Base-by-base conservation (phyloP, 2,113 vertebrate species). In the Dolichallabes microphthalmus region DNA sequence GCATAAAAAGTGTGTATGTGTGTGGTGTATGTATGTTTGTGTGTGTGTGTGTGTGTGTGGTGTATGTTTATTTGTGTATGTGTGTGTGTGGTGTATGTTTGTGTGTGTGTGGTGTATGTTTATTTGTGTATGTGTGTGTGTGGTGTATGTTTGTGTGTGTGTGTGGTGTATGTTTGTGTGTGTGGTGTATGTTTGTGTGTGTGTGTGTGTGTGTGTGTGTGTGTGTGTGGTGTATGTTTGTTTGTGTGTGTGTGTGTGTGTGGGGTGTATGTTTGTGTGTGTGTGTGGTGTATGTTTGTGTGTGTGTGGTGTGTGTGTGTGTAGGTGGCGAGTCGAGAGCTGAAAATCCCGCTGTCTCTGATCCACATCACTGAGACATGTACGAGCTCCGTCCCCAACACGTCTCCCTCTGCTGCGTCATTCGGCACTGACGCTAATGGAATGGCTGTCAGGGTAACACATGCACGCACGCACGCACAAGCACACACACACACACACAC, bases 401-500 rank as follows among this genome's bases (percentile, higher is more conserved):
- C 96, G 0, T 90, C 91, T 20, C 93, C 94, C 0, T 95, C 96
- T 0, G 96, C 82, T 0, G 96, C 94, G 0, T 99, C 97, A 83
- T 89, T 94, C 2, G 95, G 97, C 0, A 96, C 97, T 0, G 97
- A 98, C 11, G 93, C 95, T 90, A 98, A 97, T 2, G 97, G 96
- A 87, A 96, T 96, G 95, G 97, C 97, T 0, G 95, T 97, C 81
- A 96, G 96, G 96, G 97, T 97, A 82, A n/a, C 7, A 17, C 14
- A 57, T 35, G 25, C 63, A 78, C 39, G 52, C 32, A 57, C 13
- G 30, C n/a, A 66, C 58, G 60, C 69, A 50, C 61, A 58, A 53
- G 53, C 6, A 35, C 61, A 80, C 35, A 30, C 11, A 64, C n/a
- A 39, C 45, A 53, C 5, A 45, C 63, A 52, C 30, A 53, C 4